phyloP scores from a whole-genome alignment of 1,140 invertebrate species.

The Diabrotica undecimpunctata region DNA sequence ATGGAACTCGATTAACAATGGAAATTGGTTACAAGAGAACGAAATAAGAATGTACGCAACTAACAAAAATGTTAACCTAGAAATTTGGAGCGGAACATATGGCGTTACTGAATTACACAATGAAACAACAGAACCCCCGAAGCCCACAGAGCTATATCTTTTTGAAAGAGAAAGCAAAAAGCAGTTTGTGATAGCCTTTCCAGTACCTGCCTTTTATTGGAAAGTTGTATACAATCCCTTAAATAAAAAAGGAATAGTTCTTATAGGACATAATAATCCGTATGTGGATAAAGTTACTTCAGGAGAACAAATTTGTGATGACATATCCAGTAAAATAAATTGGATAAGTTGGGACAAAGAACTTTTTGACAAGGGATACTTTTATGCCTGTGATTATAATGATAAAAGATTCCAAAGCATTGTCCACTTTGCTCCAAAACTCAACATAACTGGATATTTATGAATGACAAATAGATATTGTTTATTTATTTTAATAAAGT shows the following conservation, averaged over 20 bases:
- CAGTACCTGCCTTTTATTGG: slow-evolving; percentile 59
- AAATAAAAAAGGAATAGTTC: slow-evolving; percentile 53
- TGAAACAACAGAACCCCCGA: slow-evolving; percentile 32
- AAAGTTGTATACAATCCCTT: slow-evolving; percentile 58
- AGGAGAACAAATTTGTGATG: slow-evolving; percentile 54
- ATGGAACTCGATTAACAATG: slow-evolving; percentile 56
- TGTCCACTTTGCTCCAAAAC: slow-evolving; percentile 51
- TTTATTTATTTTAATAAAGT: background rate
- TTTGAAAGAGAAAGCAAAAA: slow-evolving; percentile 47
- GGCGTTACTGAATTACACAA: slow-evolving; percentile 52
- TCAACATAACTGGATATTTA: background rate
- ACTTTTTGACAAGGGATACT: slow-evolving; percentile 53
- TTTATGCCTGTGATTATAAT: slow-evolving; percentile 61
- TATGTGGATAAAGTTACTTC: slow-evolving; percentile 47
- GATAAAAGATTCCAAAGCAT: slow-evolving; percentile 52
- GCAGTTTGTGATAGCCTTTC: slow-evolving; percentile 34
- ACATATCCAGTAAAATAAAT: slow-evolving; percentile 51
- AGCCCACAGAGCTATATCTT: slow-evolving; percentile 51
- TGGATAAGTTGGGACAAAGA: slow-evolving; percentile 50
- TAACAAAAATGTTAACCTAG: slow-evolving; percentile 37
- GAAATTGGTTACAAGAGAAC: slow-evolving; percentile 54
- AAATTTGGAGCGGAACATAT: slow-evolving; percentile 58
- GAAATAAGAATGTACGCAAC: slow-evolving; percentile 46
- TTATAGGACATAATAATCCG: slow-evolving; percentile 64
- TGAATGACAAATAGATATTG: no score